Evolutionary conservation across 2,888 invertebrate genomes (phyloP), one percentile per base, ranked within the genome.

Genomic region (Dendrolimus houi): DNA sequence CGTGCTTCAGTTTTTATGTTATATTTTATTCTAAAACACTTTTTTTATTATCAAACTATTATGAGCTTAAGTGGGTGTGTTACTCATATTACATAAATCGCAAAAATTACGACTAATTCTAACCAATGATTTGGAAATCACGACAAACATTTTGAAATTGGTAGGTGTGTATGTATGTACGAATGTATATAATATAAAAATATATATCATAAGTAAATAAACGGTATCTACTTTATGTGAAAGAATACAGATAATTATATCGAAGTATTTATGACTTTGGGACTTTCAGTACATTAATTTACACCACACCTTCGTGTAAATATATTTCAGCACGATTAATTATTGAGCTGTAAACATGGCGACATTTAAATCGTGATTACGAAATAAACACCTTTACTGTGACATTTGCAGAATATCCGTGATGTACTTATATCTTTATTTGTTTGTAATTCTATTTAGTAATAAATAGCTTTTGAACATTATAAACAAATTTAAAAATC

Each of bases 341-440:
- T 74, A 71, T 78, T 75, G 65, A 70, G 67, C 63, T 64, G 71
- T 75, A 76, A 79, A 81, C 66, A 77, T 59, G 59, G 71, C 60
- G 75, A 79, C 81, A 80, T 66, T 70, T 77, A 66, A 58, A 66
- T 83, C 87, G 87, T 88, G 87, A 86, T 79, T 62, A 60, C 57
- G 59, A 65, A 81, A 87, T 87, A 75, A 87, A 64, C 83, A 79
- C 77, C 67, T 76, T 40, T 58, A 60, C 68, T 68, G 73, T 71
- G 76, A 75, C 69, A 70, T 66, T 64, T 63, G 54, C 55, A 63
- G 58, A 67, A 71, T 71, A 71, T 69, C 66, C 64, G 62, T 60
- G 58, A 60, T 47, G 47, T 47, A 47, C 47, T 47, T 47, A 47
- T 10, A 47, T 47, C 9, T 47, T 9, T 47, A 47, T 47, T 47